Conservation (phyloP, 2,113 vertebrate genomes). For the Mugil cephalus region DNA sequence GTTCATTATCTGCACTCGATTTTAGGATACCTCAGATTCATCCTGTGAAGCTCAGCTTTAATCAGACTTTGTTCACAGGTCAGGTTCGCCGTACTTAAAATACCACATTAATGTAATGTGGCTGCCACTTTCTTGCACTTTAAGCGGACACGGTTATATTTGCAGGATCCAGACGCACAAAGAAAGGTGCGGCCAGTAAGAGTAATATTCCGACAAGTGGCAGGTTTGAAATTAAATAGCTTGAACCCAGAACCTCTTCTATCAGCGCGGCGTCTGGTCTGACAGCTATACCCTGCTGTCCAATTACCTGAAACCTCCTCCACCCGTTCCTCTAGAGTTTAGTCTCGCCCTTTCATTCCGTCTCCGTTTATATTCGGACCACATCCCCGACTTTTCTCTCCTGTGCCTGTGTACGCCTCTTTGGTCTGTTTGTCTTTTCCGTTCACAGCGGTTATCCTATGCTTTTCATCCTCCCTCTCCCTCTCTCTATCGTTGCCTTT, state of each 20-base stretch:
- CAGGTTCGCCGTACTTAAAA: too few species aligned
- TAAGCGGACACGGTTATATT: not conserved
- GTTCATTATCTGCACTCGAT: too few species aligned
- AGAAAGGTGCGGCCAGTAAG: not conserved
- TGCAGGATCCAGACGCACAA: too few species aligned
- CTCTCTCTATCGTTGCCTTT: not conserved
- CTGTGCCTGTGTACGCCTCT: not conserved
- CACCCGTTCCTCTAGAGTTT: too few species aligned
- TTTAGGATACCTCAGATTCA: too few species aligned
- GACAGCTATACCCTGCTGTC: not conserved
- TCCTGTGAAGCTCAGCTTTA: too few species aligned
- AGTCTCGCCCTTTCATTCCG: not conserved
- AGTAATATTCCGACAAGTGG: not conserved
- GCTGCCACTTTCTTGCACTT: not conserved
- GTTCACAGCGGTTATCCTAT: not conserved
- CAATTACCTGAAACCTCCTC: not conserved
- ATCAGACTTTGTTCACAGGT: not conserved
- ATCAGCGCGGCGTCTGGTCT: not conserved
- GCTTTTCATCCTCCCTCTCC: not conserved
- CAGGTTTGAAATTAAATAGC: not conserved
- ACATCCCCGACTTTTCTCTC: not conserved
- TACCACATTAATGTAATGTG: not conserved
- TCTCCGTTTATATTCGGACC: too few species aligned
- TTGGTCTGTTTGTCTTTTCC: not conserved
- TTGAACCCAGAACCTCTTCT: not conserved